phyloP scores from a whole-genome alignment of 37 sponge, comb jelly and placozoan genomes.

The Lycopodina hypogea region DNA sequence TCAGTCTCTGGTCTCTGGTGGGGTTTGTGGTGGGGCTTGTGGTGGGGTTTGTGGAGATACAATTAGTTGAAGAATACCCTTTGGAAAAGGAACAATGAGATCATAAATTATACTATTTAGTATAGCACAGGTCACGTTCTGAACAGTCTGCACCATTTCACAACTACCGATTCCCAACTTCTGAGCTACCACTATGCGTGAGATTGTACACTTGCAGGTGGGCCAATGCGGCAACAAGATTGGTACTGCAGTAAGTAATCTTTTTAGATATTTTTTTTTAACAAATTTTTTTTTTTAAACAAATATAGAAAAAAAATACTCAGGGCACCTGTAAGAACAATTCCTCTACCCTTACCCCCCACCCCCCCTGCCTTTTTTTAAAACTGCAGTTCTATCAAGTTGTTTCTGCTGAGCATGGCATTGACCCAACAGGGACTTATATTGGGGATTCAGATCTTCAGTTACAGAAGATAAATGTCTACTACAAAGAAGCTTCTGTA shows the following conservation, averaged over 20 bases:
- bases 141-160: not conserved
- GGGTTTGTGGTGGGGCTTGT: too few relatives aligned
- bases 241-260: conserved; percentile 91
- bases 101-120: too few relatives aligned
- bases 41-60: too few relatives aligned
- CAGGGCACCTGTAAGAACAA: not conserved
- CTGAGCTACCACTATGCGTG: conserved; percentile 71
- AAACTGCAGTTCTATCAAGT: conserved; percentile 54
- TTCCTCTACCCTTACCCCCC: conserved; percentile 10
- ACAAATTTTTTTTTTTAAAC: not conserved
- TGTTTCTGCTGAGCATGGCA: conserved; percentile 95
- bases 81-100: too few relatives aligned
- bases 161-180: not conserved
- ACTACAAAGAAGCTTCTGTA: conserved; percentile 93
- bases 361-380: too few relatives aligned
- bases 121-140: not conserved
- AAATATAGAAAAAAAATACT: not conserved
- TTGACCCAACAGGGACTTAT: conserved; percentile 99
- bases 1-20: too few relatives aligned
- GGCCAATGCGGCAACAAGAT: conserved; percentile 99
- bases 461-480: conserved; percentile 98
- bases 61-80: too few relatives aligned
- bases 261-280: too few relatives aligned
- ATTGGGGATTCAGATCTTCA: conserved; percentile 99
- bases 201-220: conserved; percentile 99